Evolutionary conservation across 1,140 invertebrate genomes (phyloP), one percentile per base, ranked within the genome.

Genomic region (Colletes gigas): DNA sequence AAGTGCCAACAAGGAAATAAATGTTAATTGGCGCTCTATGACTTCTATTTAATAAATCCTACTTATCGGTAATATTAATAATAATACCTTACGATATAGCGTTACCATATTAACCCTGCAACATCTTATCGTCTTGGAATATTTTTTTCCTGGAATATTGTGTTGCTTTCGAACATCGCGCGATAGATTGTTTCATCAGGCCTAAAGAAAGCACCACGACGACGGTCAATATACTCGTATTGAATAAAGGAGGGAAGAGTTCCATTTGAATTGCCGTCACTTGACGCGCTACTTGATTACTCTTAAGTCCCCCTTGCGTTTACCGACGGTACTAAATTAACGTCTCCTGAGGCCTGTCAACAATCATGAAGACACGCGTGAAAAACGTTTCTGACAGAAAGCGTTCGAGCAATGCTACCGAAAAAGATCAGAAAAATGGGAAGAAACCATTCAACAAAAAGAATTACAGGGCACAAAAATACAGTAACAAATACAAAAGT

Each of bases 401-500:
- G 8, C 47, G 14, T 0, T 15, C 8, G 0, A 30, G 52, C 8
- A 62, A 66, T 4, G 3, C 5, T 4, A 41, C 21, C 4, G 65
- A 9, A 30, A 63, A 63, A n/a, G 12, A 21, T 50, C n/a, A 14
- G 10, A 14, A 30, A 0, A 65, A 76, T 1, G 39, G 71, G 3
- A 44, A 84, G 15, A 70, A 80, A 65, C 30, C 92, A 5, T 96
- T 96, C 89, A 94, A 96, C 82, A 96, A 96, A 88, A 96, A 95
- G 71, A 92, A 94, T 17, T 96, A 95, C 77, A 93, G 95, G 41
- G 77, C 95, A 47, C 94, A 95, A 78, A 96, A 95, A 84, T 96
- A 96, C 80, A 96, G 95, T 83, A 95, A 95, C 55, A 95, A 96
- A 84, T 95, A 95, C 73, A 96, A 95, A 92, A 87, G 93, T 93